Base-by-base conservation (phyloP, 2,888 invertebrate genomes). In the Mesorhabditis spiculigera region DNA sequence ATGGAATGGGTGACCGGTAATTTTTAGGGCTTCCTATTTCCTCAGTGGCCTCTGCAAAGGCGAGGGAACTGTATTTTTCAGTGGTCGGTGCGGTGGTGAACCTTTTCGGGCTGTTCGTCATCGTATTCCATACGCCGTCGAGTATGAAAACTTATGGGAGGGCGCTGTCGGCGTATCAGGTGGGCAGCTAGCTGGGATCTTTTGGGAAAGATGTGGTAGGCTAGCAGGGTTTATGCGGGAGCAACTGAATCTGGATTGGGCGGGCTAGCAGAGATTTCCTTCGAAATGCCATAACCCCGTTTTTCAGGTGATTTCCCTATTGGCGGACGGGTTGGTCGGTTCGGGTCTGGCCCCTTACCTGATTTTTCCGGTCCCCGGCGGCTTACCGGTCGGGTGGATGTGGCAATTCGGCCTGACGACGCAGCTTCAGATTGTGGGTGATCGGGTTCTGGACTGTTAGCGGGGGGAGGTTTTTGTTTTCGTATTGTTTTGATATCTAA, bases 171-270 rank as follows among this genome's bases (percentile, higher is more conserved):
- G 58, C 58, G 8, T 50, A 50, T 50, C 58, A 50, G 58, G 58
- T 50, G n/a, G n/a, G n/a, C 58, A 50, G n/a, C n/a, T 50, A 50
- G 58, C 58, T 50, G 58, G n/a, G n/a, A 13, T 50, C 58, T 50
- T 50, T 50, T 50, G 58, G 28, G 28, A 28, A 28, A 3, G 28
- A 28, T 28, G 28, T 28, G 28, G 28, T 28, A 28, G 28, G 28
- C 28, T 28, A 28, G 28, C 28, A 28, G 28, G 28, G 28, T 28
- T 28, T 28, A 28, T 28, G 1, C 28, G 28, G 1, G 28, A 28
- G 28, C 28, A 28, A 28, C 28, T 28, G 28, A 28, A 28, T 28
- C 28, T 28, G 28, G 1, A 28, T 28, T 28, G 28, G 28, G 28
- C 28, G 3, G 28, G 28, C 28, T 28, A 28, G 28, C 28, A 28